phyloP scores from a whole-genome alignment of 2,113 vertebrate genomes.

The Gymnarchus niloticus region DNA sequence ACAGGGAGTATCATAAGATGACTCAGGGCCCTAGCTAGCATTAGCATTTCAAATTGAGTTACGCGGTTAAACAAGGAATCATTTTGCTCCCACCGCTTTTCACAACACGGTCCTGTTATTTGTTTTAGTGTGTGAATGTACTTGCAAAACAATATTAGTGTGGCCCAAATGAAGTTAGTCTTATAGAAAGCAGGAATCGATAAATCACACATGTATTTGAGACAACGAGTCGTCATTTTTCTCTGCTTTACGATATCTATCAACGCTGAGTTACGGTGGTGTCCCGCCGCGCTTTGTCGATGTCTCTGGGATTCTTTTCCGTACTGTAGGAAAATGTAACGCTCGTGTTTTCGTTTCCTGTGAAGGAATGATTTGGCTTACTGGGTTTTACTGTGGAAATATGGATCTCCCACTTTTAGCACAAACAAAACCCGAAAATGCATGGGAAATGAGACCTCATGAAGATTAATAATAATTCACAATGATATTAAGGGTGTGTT shows the following conservation, averaged over 20 bases:
- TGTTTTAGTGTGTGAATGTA: conserved; percentile 35
- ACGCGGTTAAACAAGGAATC: conserved; percentile 57
- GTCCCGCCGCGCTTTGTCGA: background rate
- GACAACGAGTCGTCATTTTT: background rate
- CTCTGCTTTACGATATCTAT: background rate
- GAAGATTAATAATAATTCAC: conserved; percentile 1
- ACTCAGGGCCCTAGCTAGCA: conserved; percentile 48
- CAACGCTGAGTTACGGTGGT: too few relatives aligned
- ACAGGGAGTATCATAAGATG: conserved; percentile 39
- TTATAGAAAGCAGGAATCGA: conserved; percentile 17
- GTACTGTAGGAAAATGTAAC: background rate
- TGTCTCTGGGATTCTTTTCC: background rate
- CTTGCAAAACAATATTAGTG: conserved; percentile 16
- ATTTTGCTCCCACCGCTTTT: conserved; percentile 40
- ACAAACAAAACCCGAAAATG: background rate
- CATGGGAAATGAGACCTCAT: conserved; percentile 2
- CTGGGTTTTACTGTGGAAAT: background rate
- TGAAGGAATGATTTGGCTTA: background rate
- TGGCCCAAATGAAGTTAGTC: background rate
- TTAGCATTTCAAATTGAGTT: conserved; percentile 68
- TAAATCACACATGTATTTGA: background rate
- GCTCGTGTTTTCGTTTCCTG: background rate
- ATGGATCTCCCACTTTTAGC: background rate
- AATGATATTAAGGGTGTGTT: background rate
- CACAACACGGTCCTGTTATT: conserved; percentile 43